Conservation (phyloP, 2,888 invertebrate genomes). For the Orthosia gracilis region DNA sequence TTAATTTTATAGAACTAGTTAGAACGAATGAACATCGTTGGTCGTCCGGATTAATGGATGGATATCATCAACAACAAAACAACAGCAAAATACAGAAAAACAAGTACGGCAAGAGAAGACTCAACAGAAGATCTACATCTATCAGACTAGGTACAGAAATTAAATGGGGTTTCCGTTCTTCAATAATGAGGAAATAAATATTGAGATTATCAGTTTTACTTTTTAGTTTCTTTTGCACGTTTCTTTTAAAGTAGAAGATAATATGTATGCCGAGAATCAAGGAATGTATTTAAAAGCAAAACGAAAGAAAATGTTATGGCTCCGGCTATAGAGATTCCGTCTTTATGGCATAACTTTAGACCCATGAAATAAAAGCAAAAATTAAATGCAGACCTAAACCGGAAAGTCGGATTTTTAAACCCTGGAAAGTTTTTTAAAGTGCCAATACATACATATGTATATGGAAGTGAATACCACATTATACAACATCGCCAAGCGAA, state of each 20-base stretch:
- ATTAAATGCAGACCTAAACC: not conserved
- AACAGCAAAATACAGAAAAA: not conserved
- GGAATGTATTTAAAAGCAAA: not conserved
- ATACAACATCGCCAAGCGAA: not conserved
- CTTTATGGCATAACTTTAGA: constrained; percentile 7
- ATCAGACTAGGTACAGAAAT: not conserved
- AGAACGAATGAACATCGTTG: not conserved
- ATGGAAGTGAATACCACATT: not conserved
- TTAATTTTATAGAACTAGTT: not conserved
- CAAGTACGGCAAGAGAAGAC: not conserved
- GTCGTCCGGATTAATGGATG: not conserved
- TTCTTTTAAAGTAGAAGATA: not conserved
- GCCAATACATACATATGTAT: not conserved
- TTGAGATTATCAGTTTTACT: constrained; percentile 15
- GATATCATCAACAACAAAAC: not conserved
- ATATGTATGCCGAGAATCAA: constrained; percentile 19
- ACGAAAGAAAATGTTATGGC: not conserved
- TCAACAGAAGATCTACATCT: not conserved
- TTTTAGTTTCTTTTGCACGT: constrained; percentile 1
- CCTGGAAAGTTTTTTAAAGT: too few relatives aligned
- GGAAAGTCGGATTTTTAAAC: not conserved
- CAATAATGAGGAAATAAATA: constrained; percentile 1
- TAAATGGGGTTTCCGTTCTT: not conserved
- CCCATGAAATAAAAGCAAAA: not conserved
- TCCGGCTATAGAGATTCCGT: not conserved